Base-by-base conservation (phyloP, 2,888 invertebrate species). In the Sturmia bella region DNA sequence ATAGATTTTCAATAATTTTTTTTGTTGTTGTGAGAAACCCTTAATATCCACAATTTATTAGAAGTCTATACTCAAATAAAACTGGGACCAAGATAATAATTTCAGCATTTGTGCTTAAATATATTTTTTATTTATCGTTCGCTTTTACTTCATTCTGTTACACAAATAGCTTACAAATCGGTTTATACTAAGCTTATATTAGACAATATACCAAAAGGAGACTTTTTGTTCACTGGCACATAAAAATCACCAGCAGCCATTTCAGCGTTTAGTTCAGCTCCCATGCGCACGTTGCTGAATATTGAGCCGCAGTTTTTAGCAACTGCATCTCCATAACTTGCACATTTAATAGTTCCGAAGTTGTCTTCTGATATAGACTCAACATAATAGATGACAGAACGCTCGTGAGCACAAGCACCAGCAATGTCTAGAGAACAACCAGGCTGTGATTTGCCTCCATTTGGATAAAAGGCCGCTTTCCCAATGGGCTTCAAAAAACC, bases 391-490 rank as follows among this genome's bases (percentile, higher is more conserved):
- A 85, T 17, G 56, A 90, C 90, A 1, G 92, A 87, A 45, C 92
- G 88, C 1, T 85, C 83, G 85, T 92, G 92, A 2, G 92, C 86
- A 84, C 92, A 92, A 15, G 85, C 59, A 56, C 89, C 90, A 74
- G 87, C 84, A 17, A 89, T 15, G 87, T 89, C 90, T 74, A 87
- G 72, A 84, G 89, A 91, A 90, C 92, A 92, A 88, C 92, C 92
- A 84, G 91, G 89, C 90, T 93, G 93, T 87, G 91, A 89, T 89
- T 92, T 92, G 87, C 92, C 90, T 82, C 90, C 90, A 91, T 92
- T 92, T 87, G 92, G 92, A 91, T 92, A 92, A 89, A 92, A 92
- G 87, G 91, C 90, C 87, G 91, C 91, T 86, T 90, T 90, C 13
- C 91, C 90, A 56, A 90, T 87, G 12, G 91, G 90, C 48, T 86